These are phyloP conservation scores for Echiichthys vipera DNA, from an alignment of 2,797 vertebrate genomes.

Conservation along the genomic window DNA sequence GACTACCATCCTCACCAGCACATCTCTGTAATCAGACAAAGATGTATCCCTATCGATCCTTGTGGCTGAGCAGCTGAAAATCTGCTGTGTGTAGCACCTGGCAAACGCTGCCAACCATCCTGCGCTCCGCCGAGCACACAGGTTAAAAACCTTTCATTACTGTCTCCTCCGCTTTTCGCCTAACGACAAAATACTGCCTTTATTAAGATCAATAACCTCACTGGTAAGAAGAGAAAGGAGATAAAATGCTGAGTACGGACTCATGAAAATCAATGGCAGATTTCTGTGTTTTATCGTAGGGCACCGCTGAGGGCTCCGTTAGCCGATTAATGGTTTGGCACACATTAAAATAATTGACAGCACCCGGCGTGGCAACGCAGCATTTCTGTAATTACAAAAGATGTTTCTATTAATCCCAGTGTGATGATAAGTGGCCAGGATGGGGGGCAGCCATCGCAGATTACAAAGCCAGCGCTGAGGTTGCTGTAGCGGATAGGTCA, in stretches of 20 bases:
- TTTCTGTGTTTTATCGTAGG: constrained; percentile 79
- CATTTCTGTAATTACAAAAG: constrained; percentile 77
- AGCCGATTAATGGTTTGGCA: constrained; percentile 77
- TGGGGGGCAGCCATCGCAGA: constrained; percentile 47
- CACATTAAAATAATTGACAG: constrained; percentile 78
- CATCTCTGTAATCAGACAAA: constrained; percentile 77
- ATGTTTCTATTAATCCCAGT: constrained; percentile 80
- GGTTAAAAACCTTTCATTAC: constrained; percentile 83
- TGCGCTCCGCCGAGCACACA: constrained; percentile 54
- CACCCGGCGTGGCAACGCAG: constrained; percentile 48
- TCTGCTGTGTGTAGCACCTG: constrained; percentile 74
- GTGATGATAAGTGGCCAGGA: constrained; percentile 72
- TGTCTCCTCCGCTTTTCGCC: constrained; percentile 70
- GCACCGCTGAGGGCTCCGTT: constrained; percentile 63
- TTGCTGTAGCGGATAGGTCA: constrained; percentile 68
- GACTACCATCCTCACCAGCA: constrained; percentile 24
- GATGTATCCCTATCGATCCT: constrained; percentile 77
- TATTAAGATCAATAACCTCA: constrained; percentile 82
- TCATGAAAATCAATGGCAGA: constrained; percentile 78
- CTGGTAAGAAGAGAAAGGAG: constrained; percentile 60
- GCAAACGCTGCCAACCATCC: constrained; percentile 57
- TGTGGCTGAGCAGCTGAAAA: constrained; percentile 60
- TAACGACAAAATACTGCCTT: constrained; percentile 78
- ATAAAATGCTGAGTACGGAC: constrained; percentile 75
- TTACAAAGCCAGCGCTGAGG: constrained; percentile 60